Conservation (phyloP, 2,113 vertebrate genomes). For the Speoplatyrhinus poulsoni region DNA sequence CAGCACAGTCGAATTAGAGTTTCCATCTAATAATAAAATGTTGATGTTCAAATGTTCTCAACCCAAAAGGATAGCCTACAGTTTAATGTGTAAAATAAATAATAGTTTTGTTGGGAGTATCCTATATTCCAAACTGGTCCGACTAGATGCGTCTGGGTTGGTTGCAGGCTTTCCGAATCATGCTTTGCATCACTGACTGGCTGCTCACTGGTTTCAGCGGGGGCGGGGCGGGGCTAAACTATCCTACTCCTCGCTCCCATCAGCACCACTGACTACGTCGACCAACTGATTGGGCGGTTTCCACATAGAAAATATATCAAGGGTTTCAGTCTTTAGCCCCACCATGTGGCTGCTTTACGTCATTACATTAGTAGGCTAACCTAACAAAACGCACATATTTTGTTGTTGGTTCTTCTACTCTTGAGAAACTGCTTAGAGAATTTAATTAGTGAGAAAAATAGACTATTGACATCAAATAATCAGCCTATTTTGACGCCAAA, state of each 20-base stretch:
- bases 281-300: no score
- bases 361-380: not conserved
- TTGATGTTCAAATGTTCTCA: conserved; percentile 19
- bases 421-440: no score
- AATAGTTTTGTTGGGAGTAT: conserved; percentile 42
- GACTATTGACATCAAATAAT: no score
- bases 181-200: conserved; percentile 53
- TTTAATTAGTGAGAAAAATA: no score
- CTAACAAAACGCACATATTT: not conserved
- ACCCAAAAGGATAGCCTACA: conserved; percentile 17
- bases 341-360: conserved; percentile 20
- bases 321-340: conserved; percentile 36
- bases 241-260: conserved; percentile 63
- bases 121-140: conserved; percentile 52
- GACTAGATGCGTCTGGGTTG: conserved; percentile 44
- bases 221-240: conserved; percentile 55
- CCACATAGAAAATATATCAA: no score
- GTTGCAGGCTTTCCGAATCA: conserved; percentile 52
- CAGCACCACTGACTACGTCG: conserved; percentile 63
- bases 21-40: conserved; percentile 37
- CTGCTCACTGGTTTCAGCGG: conserved; percentile 36
- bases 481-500: no score
- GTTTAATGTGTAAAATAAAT: conserved; percentile 26
- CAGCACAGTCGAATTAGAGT: conserved; percentile 52
- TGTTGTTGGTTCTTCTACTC: not conserved